Conservation (phyloP, 2,797 vertebrate genomes). For the Gastrophryne carolinensis region DNA sequence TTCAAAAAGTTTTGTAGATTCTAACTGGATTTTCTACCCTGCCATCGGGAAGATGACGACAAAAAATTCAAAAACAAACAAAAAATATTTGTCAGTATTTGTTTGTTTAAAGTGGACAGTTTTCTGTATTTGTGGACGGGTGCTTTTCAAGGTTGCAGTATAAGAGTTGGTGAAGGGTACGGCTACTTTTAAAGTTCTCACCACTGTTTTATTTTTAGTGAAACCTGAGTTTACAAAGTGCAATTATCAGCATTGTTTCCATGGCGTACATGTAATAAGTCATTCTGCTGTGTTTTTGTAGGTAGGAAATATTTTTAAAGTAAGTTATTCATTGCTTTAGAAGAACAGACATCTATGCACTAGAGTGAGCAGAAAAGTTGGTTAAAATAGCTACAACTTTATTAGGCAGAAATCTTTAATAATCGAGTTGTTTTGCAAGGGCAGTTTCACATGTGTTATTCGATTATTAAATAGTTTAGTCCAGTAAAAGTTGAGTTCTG, state of each 20-base stretch:
- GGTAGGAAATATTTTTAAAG: slow-evolving; percentile 57
- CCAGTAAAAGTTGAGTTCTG: too few relatives aligned
- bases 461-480: too few relatives aligned
- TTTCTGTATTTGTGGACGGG: slow-evolving; percentile 68
- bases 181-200: slow-evolving; percentile 65
- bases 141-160: slow-evolving; percentile 84
- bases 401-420: too few relatives aligned
- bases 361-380: slow-evolving; percentile 65
- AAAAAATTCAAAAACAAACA: slow-evolving; percentile 33
- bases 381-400: too few relatives aligned
- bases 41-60: not conserved
- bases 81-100: slow-evolving; percentile 75
- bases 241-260: slow-evolving; percentile 90
- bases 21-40: not conserved
- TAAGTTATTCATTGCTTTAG: slow-evolving; percentile 58
- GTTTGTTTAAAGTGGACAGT: slow-evolving; percentile 65
- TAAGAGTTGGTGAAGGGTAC: slow-evolving; percentile 53
- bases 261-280: slow-evolving; percentile 65
- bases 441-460: too few relatives aligned
- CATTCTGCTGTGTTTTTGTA: slow-evolving; percentile 60
- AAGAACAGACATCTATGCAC: slow-evolving; percentile 73
- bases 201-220: slow-evolving; percentile 79
- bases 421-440: too few relatives aligned
- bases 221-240: slow-evolving; percentile 92
- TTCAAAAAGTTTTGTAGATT: slow-evolving; percentile 95